Percentiles rank a stretch among this genome's conserved stretches.
Evolutionary conservation across 2,113 vertebrate species (phyloP).

Genomic region (Kryptolebias marmoratus): DNA sequence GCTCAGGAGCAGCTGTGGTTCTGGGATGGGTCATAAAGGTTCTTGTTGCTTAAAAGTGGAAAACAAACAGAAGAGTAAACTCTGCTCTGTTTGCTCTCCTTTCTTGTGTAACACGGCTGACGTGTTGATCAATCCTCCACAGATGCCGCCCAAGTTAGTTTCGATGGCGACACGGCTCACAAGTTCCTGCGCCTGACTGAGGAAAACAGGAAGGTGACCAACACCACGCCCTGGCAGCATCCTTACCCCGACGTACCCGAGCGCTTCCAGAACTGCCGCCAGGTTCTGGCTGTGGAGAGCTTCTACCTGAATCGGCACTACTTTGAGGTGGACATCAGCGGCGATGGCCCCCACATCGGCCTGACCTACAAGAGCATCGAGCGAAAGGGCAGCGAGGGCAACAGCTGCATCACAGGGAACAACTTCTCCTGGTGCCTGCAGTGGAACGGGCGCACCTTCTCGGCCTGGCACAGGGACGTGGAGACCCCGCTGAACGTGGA

Average conservation of each 20-base stretch:
- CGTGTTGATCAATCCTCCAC: slow-evolving; percentile 1
- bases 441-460: slow-evolving; percentile 85
- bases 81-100: background rate
- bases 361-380: slow-evolving; percentile 84
- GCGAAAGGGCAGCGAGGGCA: slow-evolving; percentile 78
- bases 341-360: slow-evolving; percentile 81
- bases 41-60: background rate
- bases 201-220: slow-evolving; percentile 83
- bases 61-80: background rate
- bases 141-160: slow-evolving; percentile 75
- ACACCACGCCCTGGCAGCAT: slow-evolving; percentile 87
- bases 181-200: slow-evolving; percentile 87
- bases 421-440: slow-evolving; percentile 85
- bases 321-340: slow-evolving; percentile 83
- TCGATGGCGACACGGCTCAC: slow-evolving; percentile 81
- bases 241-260: slow-evolving; percentile 79
- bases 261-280: slow-evolving; percentile 82
- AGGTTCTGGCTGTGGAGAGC: slow-evolving; percentile 82
- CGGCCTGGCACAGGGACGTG: slow-evolving; percentile 83
- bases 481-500: slow-evolving; percentile 74
- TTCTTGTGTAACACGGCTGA: background rate
- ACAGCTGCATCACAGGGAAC: slow-evolving; percentile 82
- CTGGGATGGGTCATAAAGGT: background rate
- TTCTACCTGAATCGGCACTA: slow-evolving; percentile 84
- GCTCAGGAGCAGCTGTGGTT: background rate